A percentile compares a stretch with the other conserved stretches of the same genome.
These are phyloP conservation scores for Thinocorus orbignyianus DNA, from an alignment of 2,113 vertebrate species.

Conservation along the genomic window DNA sequence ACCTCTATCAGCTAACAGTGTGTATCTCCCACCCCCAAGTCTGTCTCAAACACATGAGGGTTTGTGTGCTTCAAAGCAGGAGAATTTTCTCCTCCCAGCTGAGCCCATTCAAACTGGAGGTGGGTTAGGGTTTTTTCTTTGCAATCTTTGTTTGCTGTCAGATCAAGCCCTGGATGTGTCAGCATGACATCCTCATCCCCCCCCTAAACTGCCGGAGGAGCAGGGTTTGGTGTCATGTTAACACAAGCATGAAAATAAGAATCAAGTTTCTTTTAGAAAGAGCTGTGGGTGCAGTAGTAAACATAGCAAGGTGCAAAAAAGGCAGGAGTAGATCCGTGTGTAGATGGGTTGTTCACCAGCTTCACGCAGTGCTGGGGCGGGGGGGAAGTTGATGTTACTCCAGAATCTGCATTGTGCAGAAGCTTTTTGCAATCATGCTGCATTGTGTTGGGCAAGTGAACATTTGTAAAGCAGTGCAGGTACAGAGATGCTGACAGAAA, in stretches of 20 bases:
- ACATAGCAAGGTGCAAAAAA: background rate
- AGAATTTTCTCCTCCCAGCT: background rate
- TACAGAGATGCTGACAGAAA: background rate
- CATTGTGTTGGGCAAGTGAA: background rate
- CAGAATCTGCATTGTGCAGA: background rate
- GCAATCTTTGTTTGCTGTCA: slow-evolving; percentile 27
- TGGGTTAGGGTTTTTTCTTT: background rate
- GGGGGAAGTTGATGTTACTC: background rate
- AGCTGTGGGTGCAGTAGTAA: background rate
- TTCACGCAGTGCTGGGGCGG: background rate
- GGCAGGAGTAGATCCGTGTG: background rate
- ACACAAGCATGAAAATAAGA: slow-evolving; percentile 6
- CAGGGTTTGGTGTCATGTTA: slow-evolving; percentile 40
- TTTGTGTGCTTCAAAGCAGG: background rate
- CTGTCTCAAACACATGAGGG: background rate
- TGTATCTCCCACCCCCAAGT: background rate
- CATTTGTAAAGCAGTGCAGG: background rate
- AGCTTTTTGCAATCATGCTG: background rate
- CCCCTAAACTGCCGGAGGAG: background rate
- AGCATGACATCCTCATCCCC: background rate
- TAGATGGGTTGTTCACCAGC: background rate
- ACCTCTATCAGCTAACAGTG: background rate
- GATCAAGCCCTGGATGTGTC: slow-evolving; percentile 51
- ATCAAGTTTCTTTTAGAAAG: slow-evolving; percentile 19
- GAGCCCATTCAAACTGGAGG: background rate